These are phyloP conservation scores for Chaunax sp. DNA, from an alignment of 2,797 vertebrate genomes.

Conservation along the genomic window DNA sequence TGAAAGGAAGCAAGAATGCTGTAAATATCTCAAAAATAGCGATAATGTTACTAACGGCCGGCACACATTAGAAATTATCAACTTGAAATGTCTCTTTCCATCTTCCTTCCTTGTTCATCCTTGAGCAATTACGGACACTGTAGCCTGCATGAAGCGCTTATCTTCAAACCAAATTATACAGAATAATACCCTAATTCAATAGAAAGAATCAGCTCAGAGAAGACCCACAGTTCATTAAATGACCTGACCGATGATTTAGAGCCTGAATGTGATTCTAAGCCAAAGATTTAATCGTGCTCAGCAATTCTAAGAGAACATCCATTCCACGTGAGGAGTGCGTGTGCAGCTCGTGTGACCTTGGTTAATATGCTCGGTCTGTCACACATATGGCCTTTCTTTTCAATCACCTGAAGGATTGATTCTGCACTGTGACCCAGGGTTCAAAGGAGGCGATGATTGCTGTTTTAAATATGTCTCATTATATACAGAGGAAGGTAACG, in stretches of 20 bases:
- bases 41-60: conserved; percentile 5
- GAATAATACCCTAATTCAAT: conserved; percentile 80
- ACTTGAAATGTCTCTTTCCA: conserved; percentile 43
- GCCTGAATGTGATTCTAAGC: conserved; percentile 74
- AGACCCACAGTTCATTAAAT: conserved; percentile 66
- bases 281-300: conserved; percentile 75
- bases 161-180: conserved; percentile 78
- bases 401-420: conserved; percentile 79
- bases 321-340: conserved; percentile 55
- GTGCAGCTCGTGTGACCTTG: conserved; percentile 74
- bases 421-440: conserved; percentile 69
- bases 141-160: conserved; percentile 58
- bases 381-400: conserved; percentile 76
- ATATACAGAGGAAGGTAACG: conserved; percentile 76
- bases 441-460: conserved; percentile 80
- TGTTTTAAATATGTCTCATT: conserved; percentile 84
- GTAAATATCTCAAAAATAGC: conserved; percentile 11
- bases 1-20: neutral
- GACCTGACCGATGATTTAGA: conserved; percentile 74
- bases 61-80: conserved; percentile 24
- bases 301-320: conserved; percentile 67
- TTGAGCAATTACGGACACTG: conserved; percentile 62
- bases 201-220: conserved; percentile 63
- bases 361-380: conserved; percentile 67
- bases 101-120: conserved; percentile 51